These are phyloP conservation scores for Yponomeuta malinellus DNA, from an alignment of 2,888 invertebrate genomes.

Conservation along the genomic window DNA sequence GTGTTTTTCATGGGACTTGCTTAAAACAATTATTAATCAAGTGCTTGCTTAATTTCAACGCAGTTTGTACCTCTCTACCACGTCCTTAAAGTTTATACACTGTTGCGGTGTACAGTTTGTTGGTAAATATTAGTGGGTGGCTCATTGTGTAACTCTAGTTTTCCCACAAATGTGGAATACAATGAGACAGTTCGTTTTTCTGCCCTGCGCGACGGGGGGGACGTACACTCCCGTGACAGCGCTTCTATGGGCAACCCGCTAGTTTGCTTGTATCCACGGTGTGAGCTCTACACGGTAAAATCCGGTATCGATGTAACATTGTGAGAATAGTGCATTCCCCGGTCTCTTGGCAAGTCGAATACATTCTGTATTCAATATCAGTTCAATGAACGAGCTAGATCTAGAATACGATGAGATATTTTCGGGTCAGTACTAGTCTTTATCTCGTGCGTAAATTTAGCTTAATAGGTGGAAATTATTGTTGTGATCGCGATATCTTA, in stretches of 20 bases:
- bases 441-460: not conserved
- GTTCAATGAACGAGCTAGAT: constrained; percentile 1
- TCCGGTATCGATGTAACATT: constrained; percentile 9
- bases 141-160: constrained; percentile 42
- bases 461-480: not conserved
- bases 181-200: constrained; percentile 62
- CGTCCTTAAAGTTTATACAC: not conserved
- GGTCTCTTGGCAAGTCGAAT: not conserved
- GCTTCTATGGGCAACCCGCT: not conserved
- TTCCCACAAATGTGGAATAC: constrained; percentile 60
- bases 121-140: constrained; percentile 15
- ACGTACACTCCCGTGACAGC: constrained; percentile 18
- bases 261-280: constrained; percentile 6
- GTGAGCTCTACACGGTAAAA: not conserved
- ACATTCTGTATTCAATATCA: not conserved
- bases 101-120: not conserved
- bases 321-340: not conserved
- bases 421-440: not conserved
- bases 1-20: too few relatives aligned
- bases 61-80: not conserved
- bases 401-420: not conserved
- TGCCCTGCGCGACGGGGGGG: constrained; percentile 36
- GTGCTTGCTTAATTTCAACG: not conserved
- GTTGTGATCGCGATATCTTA: not conserved
- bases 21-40: too few relatives aligned